Percentiles rank a stretch among this genome's conserved stretches.
Evolutionary conservation across 2,113 vertebrate genomes (phyloP).

Genomic region (Prunella fulvescens): DNA sequence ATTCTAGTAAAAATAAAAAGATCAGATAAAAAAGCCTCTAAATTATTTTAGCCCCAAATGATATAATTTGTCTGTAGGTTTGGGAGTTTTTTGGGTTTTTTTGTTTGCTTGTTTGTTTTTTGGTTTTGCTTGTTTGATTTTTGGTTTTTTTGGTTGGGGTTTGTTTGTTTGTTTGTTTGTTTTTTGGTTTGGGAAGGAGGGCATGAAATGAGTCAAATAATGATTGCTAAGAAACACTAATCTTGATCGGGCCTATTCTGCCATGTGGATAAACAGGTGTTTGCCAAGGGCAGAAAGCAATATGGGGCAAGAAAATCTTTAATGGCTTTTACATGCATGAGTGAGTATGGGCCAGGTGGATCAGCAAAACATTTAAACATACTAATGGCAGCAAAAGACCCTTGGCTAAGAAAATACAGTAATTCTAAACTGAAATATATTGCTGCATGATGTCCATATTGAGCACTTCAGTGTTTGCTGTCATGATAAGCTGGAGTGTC

Average conservation of each 20-base stretch:
- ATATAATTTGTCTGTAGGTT: not conserved
- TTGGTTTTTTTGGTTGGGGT: not conserved
- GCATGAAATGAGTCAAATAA: not conserved
- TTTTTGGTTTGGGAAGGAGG: fast-evolving
- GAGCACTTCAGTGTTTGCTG: not conserved
- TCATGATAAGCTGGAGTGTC: not conserved
- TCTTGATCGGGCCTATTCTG: not conserved
- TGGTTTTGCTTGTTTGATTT: not conserved
- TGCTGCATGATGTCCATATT: not conserved
- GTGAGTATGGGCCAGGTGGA: not conserved
- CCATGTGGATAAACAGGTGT: constrained; percentile 36
- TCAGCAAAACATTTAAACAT: not conserved
- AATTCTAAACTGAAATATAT: not conserved
- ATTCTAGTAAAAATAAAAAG: not conserved
- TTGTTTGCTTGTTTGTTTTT: not conserved
- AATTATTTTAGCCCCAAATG: not conserved
- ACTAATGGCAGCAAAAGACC: not conserved
- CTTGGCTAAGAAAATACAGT: not conserved
- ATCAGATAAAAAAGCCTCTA: not conserved
- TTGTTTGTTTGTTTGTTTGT: not conserved
- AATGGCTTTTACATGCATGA: not conserved
- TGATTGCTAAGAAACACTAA: not conserved
- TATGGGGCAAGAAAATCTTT: not conserved
- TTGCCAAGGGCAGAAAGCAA: constrained; percentile 24
- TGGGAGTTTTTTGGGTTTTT: not conserved